Conservation (phyloP, 2,113 vertebrate genomes). For the Microcebus murinus region DNA sequence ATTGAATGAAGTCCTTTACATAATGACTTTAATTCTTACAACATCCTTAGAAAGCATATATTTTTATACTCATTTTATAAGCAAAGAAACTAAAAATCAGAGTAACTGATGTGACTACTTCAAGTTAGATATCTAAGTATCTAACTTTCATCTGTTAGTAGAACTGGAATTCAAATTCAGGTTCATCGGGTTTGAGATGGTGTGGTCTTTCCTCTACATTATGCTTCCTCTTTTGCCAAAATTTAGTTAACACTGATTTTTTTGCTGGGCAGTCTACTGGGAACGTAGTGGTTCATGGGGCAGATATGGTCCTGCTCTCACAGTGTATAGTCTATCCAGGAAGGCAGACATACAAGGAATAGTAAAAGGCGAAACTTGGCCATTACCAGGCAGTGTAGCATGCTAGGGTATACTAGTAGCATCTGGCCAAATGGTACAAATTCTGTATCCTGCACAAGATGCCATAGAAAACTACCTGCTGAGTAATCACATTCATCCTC, state of each 20-base stretch:
- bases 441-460: not conserved
- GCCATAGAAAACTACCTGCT: not conserved
- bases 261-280: not conserved
- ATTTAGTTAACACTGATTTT: not conserved
- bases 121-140: not conserved
- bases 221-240: not conserved
- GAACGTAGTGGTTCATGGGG: not conserved
- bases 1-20: not conserved
- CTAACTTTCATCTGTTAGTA: not conserved
- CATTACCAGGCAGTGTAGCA: not conserved
- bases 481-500: not conserved
- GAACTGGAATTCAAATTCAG: not conserved
- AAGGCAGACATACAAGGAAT: not conserved
- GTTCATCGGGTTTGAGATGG: not conserved
- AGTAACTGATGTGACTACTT: not conserved
- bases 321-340: not conserved
- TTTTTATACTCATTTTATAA: not conserved
- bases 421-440: not conserved
- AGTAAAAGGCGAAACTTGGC: not conserved
- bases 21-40: not conserved
- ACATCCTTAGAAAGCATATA: not conserved
- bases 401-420: not conserved
- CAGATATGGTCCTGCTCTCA: not conserved
- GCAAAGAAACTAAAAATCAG: not conserved
- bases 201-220: not conserved